phyloP scores from a whole-genome alignment of 1,140 invertebrate species.

The Nasonia longicornis region DNA sequence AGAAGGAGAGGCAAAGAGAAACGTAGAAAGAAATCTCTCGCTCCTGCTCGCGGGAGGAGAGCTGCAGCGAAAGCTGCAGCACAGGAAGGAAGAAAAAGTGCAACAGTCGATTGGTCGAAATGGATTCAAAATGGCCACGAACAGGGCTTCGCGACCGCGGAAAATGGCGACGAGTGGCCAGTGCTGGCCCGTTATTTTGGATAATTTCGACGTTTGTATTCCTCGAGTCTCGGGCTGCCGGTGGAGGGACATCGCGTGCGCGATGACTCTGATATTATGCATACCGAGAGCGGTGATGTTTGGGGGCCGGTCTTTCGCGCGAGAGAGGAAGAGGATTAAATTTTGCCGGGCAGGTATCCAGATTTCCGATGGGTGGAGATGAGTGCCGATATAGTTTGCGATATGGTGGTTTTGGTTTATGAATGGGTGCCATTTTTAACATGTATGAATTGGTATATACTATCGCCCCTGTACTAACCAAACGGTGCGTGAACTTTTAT shows the following conservation, averaged over 20 bases:
- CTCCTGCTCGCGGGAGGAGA: conserved; percentile 30
- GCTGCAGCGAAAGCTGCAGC: conserved; percentile 26
- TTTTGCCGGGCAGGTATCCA: neutral
- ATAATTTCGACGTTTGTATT: conserved; percentile 63
- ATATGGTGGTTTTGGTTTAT: neutral
- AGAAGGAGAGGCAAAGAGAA: conserved; percentile 25
- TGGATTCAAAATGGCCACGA: conserved; percentile 67
- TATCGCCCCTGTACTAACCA: too few relatives aligned
- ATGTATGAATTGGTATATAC: too few relatives aligned
- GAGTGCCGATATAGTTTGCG: neutral
- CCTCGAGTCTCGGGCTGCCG: conserved; percentile 19
- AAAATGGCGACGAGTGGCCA: conserved; percentile 65
- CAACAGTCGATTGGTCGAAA: conserved; percentile 64
- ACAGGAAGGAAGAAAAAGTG: conserved; percentile 53
- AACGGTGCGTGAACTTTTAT: too few relatives aligned
- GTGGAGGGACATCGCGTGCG: neutral
- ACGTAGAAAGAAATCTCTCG: conserved; percentile 34
- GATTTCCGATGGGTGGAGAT: neutral
- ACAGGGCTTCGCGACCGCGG: conserved; percentile 44
- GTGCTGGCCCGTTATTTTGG: conserved; percentile 33
- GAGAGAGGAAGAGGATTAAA: neutral
- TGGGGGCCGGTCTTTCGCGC: neutral
- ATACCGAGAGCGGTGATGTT: neutral
- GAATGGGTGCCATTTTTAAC: too few relatives aligned
- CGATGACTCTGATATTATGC: neutral